Evolutionary conservation across 1,140 invertebrate species (phyloP).

Genomic region (Camponotus vicinus): DNA sequence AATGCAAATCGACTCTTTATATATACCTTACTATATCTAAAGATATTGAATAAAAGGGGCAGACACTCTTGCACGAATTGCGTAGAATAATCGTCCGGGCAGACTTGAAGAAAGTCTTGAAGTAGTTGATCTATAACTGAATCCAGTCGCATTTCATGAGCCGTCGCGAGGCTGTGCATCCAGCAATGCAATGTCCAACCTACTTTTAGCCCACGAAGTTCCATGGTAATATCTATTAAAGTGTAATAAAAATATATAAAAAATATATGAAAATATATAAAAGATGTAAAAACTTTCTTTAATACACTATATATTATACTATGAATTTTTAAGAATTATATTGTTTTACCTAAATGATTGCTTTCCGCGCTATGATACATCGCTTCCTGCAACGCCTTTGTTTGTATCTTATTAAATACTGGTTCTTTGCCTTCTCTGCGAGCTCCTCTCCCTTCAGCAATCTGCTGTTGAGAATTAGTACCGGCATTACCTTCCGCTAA

Average conservation of each 20-base stretch:
- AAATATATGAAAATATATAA: slow-evolving; percentile 10
- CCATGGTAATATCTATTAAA: slow-evolving; percentile 92
- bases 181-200: slow-evolving; percentile 96
- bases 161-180: slow-evolving; percentile 95
- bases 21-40: slow-evolving; percentile 94
- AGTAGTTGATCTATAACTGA: slow-evolving; percentile 95
- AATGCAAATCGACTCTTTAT: neutral
- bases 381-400: slow-evolving; percentile 94
- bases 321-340: slow-evolving; percentile 15
- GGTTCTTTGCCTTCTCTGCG: slow-evolving; percentile 85
- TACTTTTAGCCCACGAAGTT: slow-evolving; percentile 93
- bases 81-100: slow-evolving; percentile 93
- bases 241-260: slow-evolving; percentile 5
- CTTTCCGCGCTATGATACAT: slow-evolving; percentile 97
- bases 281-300: neutral
- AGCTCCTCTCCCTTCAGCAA: slow-evolving; percentile 81
- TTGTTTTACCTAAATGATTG: slow-evolving; percentile 91
- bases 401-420: slow-evolving; percentile 93
- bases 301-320: neutral
- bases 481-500: slow-evolving; percentile 91
- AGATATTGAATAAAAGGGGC: slow-evolving; percentile 95
- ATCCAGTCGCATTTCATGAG: slow-evolving; percentile 93
- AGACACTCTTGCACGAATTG: slow-evolving; percentile 96
- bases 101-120: slow-evolving; percentile 96
- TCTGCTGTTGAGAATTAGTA: slow-evolving; percentile 80